Evolutionary conservation across 2,113 vertebrate genomes (phyloP), one percentile per base, ranked within the genome.

Genomic region (Colistium nudipinnis): DNA sequence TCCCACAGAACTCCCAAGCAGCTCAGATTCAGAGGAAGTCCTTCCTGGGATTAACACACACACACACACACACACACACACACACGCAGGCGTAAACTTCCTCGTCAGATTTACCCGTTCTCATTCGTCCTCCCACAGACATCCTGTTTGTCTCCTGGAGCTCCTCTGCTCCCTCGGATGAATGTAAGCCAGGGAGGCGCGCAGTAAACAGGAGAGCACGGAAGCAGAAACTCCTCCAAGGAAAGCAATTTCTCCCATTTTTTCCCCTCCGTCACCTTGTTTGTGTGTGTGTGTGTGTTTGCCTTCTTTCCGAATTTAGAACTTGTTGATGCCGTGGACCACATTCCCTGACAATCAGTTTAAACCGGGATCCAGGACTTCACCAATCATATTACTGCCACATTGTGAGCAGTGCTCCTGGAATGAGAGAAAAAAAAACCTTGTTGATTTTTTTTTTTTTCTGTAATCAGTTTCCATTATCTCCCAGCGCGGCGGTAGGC

Each of bases 1-100:
- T 87, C 89, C 90, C 82, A 82, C 90, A 87, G 84, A 92, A 87
- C 87, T 92, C 89, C 87, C 89, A 90, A 82, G 84, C 81, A 73
- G 87, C 82, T 74, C 59, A 3, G 36, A 78, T 59, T 75, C 74
- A 87, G 84, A 90, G 89, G 90, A 91, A 91, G 90, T 87, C 84
- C 88, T 90, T 90, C 89, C 89, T 91, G 89, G 80, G 88, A 90
- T 89, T 88, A 88, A 84, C 78, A 67, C 70, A 60, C 73, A 41
- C 72, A 70, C 55, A 33, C 49, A 49, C 52, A 35, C 67, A 52
- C 57, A 54, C 52, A 45, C 60, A 49, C 48, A 43, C 36, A 45
- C 81, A 76, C 62, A 62, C 74, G 55, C 75, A 56, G 56, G 56
- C 56, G 30, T 62, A 82, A 62, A 83, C 88, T 87, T 86, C 86